Conservation (phyloP, 1,140 invertebrate species). For the Calephelis virginiensis region DNA sequence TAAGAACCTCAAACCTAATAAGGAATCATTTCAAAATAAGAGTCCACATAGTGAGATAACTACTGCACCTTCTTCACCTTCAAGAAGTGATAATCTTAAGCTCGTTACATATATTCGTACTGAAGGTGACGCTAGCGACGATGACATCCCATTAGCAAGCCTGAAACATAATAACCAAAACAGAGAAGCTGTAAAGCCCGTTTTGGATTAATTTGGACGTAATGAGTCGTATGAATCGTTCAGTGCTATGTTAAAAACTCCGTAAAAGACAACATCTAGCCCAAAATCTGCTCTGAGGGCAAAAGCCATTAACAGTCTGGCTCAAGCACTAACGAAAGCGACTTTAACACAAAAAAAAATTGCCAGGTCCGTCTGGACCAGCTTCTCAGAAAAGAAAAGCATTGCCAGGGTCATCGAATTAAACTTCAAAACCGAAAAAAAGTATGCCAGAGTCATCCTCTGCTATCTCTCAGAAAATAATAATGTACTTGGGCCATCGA, state of each 20-base stretch:
- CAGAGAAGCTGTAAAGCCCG: conserved; percentile 1
- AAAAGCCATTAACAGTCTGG: conserved; percentile 18
- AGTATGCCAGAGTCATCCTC: conserved; percentile 14
- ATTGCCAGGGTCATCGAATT: conserved; percentile 15
- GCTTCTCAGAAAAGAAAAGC: conserved; percentile 18
- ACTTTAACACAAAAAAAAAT: conserved; percentile 17
- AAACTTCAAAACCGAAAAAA: conserved; percentile 16
- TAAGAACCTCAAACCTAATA: conserved; percentile 18
- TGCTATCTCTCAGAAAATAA: conserved; percentile 14
- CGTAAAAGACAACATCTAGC: conserved; percentile 18
- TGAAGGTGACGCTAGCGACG: conserved; percentile 14
- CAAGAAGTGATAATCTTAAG: conserved; percentile 10
- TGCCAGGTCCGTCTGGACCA: conserved; percentile 15
- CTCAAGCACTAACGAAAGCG: conserved; percentile 19
- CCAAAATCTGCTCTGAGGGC: conserved; percentile 7
- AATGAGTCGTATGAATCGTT: conserved; percentile 18
- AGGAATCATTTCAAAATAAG: conserved; percentile 12
- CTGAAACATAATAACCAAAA: conserved; percentile 14
- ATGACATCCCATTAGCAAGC: conserved; percentile 13
- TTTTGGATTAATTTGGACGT: background rate
- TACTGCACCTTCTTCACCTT: conserved; percentile 17
- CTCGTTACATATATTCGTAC: conserved; percentile 16
- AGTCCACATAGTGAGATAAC: conserved; percentile 11
- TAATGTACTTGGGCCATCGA: conserved; percentile 13
- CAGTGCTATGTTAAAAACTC: conserved; percentile 17